These are phyloP conservation scores for Sepioteuthis lessoniana DNA, from an alignment of 2,888 invertebrate species.

Conservation along the genomic window DNA sequence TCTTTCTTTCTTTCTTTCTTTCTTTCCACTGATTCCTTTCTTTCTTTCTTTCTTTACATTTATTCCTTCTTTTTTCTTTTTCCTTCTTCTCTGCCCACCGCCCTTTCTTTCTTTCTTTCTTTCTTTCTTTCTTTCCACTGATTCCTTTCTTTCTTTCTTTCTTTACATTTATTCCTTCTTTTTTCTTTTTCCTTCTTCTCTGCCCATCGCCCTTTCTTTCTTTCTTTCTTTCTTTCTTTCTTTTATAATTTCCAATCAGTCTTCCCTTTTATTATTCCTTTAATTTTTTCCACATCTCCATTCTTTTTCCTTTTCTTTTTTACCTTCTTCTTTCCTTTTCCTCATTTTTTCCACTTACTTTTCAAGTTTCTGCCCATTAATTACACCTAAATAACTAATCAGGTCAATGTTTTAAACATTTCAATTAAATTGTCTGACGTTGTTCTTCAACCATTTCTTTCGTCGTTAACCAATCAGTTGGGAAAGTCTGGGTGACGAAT, in stretches of 20 bases:
- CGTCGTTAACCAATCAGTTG: not conserved
- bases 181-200: not conserved
- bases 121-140: no score
- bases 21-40: no score
- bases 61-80: no score
- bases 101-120: no score
- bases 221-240: not conserved
- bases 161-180: not conserved
- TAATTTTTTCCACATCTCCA: no score
- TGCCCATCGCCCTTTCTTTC: not conserved
- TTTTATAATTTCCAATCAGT: no score
- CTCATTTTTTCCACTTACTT: not conserved
- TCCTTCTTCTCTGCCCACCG: no score
- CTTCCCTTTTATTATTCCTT: no score
- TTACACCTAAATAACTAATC: not conserved
- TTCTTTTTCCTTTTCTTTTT: not conserved
- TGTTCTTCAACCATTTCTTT: not conserved
- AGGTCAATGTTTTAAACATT: slow-evolving; percentile 10
- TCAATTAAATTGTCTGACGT: slow-evolving; percentile 33
- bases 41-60: no score
- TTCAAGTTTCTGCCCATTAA: not conserved
- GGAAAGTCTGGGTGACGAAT: not conserved
- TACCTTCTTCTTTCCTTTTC: no score
- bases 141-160: no score
- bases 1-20: not conserved